Evolutionary conservation across 2,888 invertebrate genomes (phyloP), one percentile per base, ranked within the genome.

Genomic region (Plagodis pulveraria): DNA sequence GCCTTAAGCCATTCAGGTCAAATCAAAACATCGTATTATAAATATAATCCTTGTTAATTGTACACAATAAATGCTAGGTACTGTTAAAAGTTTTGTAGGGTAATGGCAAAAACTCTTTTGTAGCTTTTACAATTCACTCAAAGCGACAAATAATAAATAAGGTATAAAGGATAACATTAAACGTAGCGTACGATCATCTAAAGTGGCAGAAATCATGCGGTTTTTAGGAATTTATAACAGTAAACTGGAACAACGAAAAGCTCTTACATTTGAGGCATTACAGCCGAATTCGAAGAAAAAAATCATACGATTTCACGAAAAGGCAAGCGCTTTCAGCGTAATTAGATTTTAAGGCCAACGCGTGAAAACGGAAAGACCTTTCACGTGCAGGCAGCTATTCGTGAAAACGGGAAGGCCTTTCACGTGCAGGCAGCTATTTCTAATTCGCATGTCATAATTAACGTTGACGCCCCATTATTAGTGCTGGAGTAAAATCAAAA

Each of bases 331-430:
- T 44, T 44, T 51, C 12, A 34, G 9, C 34, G 11, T 34, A 41
- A 41, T 49, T 41, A 49, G 5, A 41, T 49, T 49, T 41, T 49
- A 35, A 45, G 34, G 6, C 33, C n/a, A 34, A 41, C 32, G 38
- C 40, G 49, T 22, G 22, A 7, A 32, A 32, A 22, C 11, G 35
- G 9, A 6, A 48, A 36, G 11, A 48, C 22, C 9, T 48, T 45
- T 48, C 11, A 8, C 50, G 11, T 50, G 22, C 7, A n/a, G 41
- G n/a, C 40, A 40, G 41, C 40, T 22, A 40, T 38, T 47, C 38
- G 49, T 12, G 12, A 5, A 32, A 32, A 12, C 11, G 35, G 8
- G 0, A 48, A 35, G n/a, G 38, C 22, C 8, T 48, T 45, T 48
- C n/a, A 7, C 49, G 11, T 49, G 22, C 7, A n/a, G 41, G n/a